These are phyloP conservation scores for Trochalopteron elliotii DNA, from an alignment of 2,113 vertebrate species.

Conservation along the genomic window DNA sequence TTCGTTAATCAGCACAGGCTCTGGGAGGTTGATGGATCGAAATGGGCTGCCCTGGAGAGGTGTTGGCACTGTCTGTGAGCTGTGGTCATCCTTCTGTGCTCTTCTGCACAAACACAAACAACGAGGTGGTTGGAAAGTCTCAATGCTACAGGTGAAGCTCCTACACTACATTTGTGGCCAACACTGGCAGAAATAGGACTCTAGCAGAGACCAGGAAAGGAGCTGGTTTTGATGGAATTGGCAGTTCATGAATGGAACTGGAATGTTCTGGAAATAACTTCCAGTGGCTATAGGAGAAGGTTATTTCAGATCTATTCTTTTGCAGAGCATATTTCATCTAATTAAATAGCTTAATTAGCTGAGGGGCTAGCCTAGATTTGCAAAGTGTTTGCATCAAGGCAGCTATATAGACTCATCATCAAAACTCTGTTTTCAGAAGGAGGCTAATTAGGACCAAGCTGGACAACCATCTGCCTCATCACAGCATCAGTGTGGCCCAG, in stretches of 20 bases:
- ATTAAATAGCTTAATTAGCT: constrained; percentile 53
- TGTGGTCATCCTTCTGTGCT: constrained; percentile 79
- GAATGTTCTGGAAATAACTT: neutral
- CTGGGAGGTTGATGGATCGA: constrained; percentile 77
- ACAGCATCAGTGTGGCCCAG: neutral
- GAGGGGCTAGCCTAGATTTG: constrained; percentile 26
- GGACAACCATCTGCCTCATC: neutral
- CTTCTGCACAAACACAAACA: constrained; percentile 66
- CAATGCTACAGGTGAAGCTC: neutral
- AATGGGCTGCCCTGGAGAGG: constrained; percentile 79
- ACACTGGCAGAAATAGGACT: neutral
- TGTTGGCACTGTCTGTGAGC: constrained; percentile 70
- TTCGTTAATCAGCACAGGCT: constrained; percentile 74
- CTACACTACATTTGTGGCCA: neutral
- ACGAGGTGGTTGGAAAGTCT: neutral
- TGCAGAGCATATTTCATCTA: neutral
- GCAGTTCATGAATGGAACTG: neutral
- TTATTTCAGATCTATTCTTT: constrained; percentile 9
- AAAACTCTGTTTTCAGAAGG: neutral
- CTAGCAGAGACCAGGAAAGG: neutral
- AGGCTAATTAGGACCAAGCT: neutral
- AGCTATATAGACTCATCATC: neutral
- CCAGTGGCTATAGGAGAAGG: neutral
- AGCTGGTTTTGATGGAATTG: neutral
- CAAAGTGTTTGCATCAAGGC: neutral